Percentiles rank a stretch among this genome's conserved stretches.
These are phyloP conservation scores for Siniperca undulata DNA, from an alignment of 2,797 vertebrate genomes.

Conservation along the genomic window DNA sequence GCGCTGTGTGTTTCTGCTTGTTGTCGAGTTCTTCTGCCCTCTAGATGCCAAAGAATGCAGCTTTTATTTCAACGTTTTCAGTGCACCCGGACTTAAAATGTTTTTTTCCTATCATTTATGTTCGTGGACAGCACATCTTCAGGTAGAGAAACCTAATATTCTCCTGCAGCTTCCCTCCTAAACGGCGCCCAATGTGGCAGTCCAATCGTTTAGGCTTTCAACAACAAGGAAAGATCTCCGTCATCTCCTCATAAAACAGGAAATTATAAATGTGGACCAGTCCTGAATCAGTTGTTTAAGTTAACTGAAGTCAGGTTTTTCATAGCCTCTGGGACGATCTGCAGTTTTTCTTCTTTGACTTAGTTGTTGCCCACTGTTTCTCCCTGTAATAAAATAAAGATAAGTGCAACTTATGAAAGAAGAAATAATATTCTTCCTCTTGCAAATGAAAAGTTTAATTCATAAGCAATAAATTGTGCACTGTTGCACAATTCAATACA, in stretches of 20 bases:
- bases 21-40: background rate
- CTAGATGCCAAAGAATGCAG: background rate
- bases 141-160: background rate
- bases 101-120: background rate
- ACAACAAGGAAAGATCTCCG: background rate
- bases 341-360: too few relatives aligned
- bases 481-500: background rate
- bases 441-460: background rate
- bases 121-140: background rate
- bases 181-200: too few relatives aligned
- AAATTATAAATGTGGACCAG: background rate
- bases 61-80: background rate
- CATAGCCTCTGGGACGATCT: background rate
- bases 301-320: background rate
- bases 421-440: background rate
- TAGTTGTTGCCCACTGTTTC: too few relatives aligned
- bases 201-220: background rate
- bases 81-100: background rate
- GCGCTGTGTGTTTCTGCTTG: background rate
- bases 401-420: too few relatives aligned
- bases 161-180: background rate
- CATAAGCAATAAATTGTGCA: background rate
- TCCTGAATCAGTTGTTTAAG: background rate
- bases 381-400: too few relatives aligned
- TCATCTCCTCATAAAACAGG: too few relatives aligned